phyloP scores from a whole-genome alignment of 2,888 invertebrate genomes.

The Cephus nigrinus region DNA sequence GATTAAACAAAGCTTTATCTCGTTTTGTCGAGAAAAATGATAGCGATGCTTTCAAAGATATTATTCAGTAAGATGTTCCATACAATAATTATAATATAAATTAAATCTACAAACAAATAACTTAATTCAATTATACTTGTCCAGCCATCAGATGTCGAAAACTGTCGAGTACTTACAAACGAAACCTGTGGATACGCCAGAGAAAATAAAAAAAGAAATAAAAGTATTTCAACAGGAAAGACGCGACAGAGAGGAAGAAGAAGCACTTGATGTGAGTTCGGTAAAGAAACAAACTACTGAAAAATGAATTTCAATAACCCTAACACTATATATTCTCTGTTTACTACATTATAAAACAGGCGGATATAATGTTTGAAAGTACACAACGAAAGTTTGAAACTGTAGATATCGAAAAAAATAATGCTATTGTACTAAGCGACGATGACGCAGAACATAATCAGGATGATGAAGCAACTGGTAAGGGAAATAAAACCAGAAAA shows the following conservation, averaged over 20 bases:
- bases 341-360: background rate
- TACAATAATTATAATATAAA: background rate
- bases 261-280: slow-evolving; percentile 12
- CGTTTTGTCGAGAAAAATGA: slow-evolving; percentile 76
- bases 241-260: slow-evolving; percentile 35
- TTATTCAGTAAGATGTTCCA: slow-evolving; percentile 67
- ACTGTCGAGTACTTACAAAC: slow-evolving; percentile 68
- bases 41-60: slow-evolving; percentile 68
- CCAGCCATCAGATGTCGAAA: slow-evolving; percentile 69
- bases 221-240: slow-evolving; percentile 64
- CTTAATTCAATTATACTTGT: background rate
- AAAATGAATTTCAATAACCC: background rate
- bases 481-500: background rate
- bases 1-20: slow-evolving; percentile 82
- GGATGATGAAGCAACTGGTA: background rate
- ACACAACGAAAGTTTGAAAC: background rate
- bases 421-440: background rate
- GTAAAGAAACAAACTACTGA: background rate
- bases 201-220: slow-evolving; percentile 63
- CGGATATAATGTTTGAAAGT: background rate
- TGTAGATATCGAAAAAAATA: background rate
- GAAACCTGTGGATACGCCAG: slow-evolving; percentile 66
- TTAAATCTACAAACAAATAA: slow-evolving; percentile 4
- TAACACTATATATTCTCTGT: background rate
- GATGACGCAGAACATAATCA: background rate